Conservation (phyloP, 2,888 invertebrate species). For the Alentia gelatinosa region DNA sequence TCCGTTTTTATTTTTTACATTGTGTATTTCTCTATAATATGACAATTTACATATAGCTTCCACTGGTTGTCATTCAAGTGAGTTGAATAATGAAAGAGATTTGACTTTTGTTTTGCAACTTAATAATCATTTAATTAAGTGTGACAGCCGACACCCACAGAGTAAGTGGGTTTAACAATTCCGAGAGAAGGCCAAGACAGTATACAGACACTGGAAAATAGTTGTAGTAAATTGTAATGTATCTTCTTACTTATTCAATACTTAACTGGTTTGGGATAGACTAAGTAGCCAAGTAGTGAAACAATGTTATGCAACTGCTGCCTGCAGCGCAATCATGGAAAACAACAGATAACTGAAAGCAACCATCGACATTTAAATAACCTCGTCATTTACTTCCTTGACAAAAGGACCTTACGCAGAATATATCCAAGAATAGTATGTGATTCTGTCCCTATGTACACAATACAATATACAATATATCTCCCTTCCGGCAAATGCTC, state of each 20-base stretch:
- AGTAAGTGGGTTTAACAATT: too few relatives aligned
- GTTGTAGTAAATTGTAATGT: neutral
- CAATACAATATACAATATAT: neutral
- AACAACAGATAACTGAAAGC: slow-evolving; percentile 13
- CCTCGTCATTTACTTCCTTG: neutral
- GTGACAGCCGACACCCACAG: too few relatives aligned
- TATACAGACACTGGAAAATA: neutral
- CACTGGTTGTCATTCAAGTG: slow-evolving; percentile 19
- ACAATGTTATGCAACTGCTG: neutral
- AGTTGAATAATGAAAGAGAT: neutral
- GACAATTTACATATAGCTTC: neutral
- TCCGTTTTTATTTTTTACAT: neutral
- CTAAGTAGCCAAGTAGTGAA: neutral
- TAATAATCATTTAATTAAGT: neutral
- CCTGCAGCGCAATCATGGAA: neutral
- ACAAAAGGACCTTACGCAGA: neutral
- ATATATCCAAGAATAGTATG: neutral
- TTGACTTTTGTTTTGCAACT: neutral
- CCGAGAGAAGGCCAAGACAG: neutral
- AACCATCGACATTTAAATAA: neutral
- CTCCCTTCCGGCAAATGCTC: neutral
- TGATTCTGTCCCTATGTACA: neutral
- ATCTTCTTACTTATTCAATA: neutral
- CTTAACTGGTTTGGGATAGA: too few relatives aligned
- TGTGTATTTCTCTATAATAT: neutral